Percentiles rank a stretch among this genome's conserved stretches.
Evolutionary conservation across 2,797 vertebrate species (phyloP).

Genomic region (Chromis chromis): DNA sequence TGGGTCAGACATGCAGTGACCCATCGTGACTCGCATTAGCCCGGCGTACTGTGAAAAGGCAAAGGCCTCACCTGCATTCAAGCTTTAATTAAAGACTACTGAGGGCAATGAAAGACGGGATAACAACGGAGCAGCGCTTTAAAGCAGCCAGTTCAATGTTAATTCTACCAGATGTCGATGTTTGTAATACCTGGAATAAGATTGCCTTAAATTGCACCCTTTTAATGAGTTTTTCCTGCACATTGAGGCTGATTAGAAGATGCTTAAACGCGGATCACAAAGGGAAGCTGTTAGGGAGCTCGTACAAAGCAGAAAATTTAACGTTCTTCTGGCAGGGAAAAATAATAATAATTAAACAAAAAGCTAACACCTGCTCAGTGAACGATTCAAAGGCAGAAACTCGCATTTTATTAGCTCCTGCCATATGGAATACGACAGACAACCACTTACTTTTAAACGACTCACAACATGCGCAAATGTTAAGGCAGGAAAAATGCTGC

Average conservation of each 20-base stretch:
- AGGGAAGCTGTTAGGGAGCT: conserved; percentile 46
- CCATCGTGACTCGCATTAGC: conserved; percentile 64
- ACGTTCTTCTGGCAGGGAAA: conserved; percentile 44
- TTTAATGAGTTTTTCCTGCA: conserved; percentile 56
- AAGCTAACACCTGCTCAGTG: conserved; percentile 66
- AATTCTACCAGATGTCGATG: conserved; percentile 49
- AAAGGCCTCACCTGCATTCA: conserved; percentile 57
- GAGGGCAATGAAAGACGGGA: conserved; percentile 35
- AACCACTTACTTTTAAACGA: conserved; percentile 29
- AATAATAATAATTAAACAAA: conserved; percentile 25
- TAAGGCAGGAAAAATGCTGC: neutral
- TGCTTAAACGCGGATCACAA: conserved; percentile 60
- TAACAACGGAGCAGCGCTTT: conserved; percentile 32
- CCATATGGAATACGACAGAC: conserved; percentile 49
- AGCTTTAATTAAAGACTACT: conserved; percentile 70
- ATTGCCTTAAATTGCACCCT: conserved; percentile 51
- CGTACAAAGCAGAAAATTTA: conserved; percentile 48
- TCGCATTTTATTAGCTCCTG: conserved; percentile 49
- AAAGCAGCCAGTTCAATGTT: conserved; percentile 41
- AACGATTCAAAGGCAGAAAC: conserved; percentile 55
- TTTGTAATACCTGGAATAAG: conserved; percentile 62
- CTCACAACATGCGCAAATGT: conserved; percentile 22
- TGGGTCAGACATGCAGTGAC: conserved; percentile 57
- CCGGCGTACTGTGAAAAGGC: conserved; percentile 37
- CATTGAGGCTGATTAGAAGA: conserved; percentile 60